These are phyloP conservation scores for Champsocephalus esox DNA, from an alignment of 2,797 vertebrate genomes.

Conservation along the genomic window DNA sequence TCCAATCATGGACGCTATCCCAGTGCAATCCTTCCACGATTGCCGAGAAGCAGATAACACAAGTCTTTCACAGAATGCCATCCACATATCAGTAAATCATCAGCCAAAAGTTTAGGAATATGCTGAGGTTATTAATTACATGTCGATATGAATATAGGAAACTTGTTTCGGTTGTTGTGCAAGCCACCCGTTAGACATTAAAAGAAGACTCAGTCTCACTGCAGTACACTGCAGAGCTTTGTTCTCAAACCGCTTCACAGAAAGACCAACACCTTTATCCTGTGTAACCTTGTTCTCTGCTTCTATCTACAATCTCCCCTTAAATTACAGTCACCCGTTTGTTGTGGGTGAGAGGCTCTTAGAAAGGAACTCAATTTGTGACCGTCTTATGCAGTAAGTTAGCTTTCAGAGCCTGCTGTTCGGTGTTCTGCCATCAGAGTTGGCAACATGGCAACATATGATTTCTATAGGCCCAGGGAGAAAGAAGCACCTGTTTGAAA, in stretches of 20 bases:
- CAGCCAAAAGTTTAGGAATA: neutral
- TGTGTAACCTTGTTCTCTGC: neutral
- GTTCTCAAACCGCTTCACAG: neutral
- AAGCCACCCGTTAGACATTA: neutral
- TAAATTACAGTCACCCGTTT: constrained; percentile 14
- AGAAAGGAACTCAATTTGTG: constrained; percentile 4
- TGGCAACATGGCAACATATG: neutral
- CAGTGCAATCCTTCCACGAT: neutral
- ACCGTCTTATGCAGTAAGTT: neutral
- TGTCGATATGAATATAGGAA: neutral
- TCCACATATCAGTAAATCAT: neutral
- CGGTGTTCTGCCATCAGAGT: neutral
- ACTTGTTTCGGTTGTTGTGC: neutral
- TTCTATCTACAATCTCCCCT: neutral
- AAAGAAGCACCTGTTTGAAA: neutral
- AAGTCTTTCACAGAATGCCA: neutral
- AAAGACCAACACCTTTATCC: neutral
- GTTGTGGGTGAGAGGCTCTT: neutral
- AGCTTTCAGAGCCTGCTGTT: constrained; percentile 1
- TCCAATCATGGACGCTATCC: neutral
- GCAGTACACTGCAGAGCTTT: neutral
- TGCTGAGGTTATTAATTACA: neutral
- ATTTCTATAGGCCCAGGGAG: neutral
- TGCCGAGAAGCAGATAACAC: neutral
- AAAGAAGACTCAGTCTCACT: neutral